Base-by-base conservation (phyloP, 2,888 invertebrate species). In the Machimus rusticus region DNA sequence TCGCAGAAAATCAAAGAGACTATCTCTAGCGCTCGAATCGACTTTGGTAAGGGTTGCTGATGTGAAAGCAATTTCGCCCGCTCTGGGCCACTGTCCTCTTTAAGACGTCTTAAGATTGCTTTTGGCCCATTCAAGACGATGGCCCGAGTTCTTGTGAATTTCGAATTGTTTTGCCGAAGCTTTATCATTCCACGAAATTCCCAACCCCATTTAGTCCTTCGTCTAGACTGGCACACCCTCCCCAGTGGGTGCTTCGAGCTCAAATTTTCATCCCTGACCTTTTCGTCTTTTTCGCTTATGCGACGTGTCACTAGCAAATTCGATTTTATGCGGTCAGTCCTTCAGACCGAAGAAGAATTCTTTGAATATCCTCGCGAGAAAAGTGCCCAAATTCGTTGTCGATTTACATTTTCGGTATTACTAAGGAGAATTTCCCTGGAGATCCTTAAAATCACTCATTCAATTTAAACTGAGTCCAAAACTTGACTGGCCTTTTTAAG, bases 161-260 rank as follows among this genome's bases (percentile, higher is more conserved):
- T 19, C 19, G 4, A 9, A 34, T 78, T 39, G 46, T 37, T 78
- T 78, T 78, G 5, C 4, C 23, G 14, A 46, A 78, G 39, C 78
- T 28, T 78, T 43, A 78, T 78, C 78, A 78, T 39, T 78, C 46
- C 8, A 37, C 43, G 46, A 14, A 34, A 23, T 4, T 23, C 81
- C n/a, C 28, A 28, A 31, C 28, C 51, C 14, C 12, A 19, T 78
- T 78, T 19, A 5, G 39, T 19, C 31, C 51, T 55, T 28, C 31
- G 81, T 81, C 81, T 81, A 81, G 81, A 81, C 81, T 66, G 66
- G 19, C 14, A 34, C n/a, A 34, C n/a, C 31, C 55, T 46, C 43
- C 43, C 14, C 43, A 4, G 43, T 39, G 39, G 39, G 39, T 39
- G 39, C 39, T 39, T 1, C 39, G 39, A 39, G 12, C 39, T 39